Conservation (phyloP, 2,888 invertebrate species). For the Siphonodentalium dalli region DNA sequence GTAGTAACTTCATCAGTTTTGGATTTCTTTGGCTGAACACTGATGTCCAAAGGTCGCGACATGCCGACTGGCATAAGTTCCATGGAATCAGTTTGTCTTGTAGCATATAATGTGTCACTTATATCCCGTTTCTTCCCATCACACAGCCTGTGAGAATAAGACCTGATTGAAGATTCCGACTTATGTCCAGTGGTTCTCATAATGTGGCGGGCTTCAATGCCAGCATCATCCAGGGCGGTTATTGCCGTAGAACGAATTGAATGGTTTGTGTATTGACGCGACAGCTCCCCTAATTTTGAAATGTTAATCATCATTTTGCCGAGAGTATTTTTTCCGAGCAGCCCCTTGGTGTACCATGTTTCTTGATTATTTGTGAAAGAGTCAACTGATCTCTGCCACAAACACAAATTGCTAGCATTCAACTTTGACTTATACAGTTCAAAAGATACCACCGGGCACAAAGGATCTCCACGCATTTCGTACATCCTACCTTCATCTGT, state of each 20-base stretch:
- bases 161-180: not conserved
- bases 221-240: not conserved
- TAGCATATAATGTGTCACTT: not conserved
- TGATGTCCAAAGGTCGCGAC: too few relatives aligned
- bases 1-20: too few relatives aligned
- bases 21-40: too few relatives aligned
- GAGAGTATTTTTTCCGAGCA: constrained; percentile 1
- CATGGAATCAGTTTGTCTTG: too few relatives aligned
- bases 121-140: constrained; percentile 2
- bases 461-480: too few relatives aligned
- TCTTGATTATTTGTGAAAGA: not conserved
- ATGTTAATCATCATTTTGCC: not conserved
- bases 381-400: constrained; percentile 2
- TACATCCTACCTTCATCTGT: too few relatives aligned
- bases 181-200: not conserved
- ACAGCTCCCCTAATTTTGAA: not conserved
- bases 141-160: not conserved
- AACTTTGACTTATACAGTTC: too few relatives aligned
- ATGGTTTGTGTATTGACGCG: not conserved
- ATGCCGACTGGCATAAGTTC: too few relatives aligned
- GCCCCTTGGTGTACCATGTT: not conserved
- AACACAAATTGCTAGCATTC: too few relatives aligned
- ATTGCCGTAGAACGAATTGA: not conserved
- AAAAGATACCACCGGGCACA: too few relatives aligned
- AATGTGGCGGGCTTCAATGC: constrained; percentile 1